Evolutionary conservation across 2,113 vertebrate species (phyloP).

Genomic region (Delphinapterus leucas): DNA sequence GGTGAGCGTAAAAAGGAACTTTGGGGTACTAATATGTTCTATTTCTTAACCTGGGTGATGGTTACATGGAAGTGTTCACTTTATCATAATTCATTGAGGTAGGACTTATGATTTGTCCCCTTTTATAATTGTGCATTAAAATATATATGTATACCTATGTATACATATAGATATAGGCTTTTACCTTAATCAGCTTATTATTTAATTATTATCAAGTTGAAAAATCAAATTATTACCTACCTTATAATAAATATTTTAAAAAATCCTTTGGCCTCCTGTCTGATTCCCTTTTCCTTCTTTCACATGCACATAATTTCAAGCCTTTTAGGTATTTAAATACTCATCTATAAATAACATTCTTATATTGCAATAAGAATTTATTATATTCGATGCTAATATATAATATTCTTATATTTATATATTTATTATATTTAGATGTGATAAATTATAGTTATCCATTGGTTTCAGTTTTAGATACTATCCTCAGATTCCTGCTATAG

Average conservation of each 20-base stretch:
- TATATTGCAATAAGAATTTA: neutral
- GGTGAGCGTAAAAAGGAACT: neutral
- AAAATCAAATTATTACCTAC: neutral
- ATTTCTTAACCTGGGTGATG: neutral
- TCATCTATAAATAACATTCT: neutral
- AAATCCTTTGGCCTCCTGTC: neutral
- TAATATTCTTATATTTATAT: neutral
- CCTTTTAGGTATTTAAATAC: neutral
- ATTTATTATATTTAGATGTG: neutral
- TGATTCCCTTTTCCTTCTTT: neutral
- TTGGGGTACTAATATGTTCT: neutral
- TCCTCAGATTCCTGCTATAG: neutral
- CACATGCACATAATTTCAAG: neutral
- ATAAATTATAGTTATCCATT: neutral
- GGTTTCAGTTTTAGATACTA: neutral
- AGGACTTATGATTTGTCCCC: neutral
- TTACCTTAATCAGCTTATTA: neutral
- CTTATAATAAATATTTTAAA: neutral
- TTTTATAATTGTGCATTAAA: neutral
- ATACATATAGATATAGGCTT: neutral
- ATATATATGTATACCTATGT: neutral
- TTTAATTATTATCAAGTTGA: neutral
- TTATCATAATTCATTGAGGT: neutral
- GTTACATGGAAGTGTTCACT: neutral
- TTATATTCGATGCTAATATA: neutral